Evolutionary conservation across 2,888 invertebrate genomes (phyloP).

Genomic region (Parthenolecanium corni): DNA sequence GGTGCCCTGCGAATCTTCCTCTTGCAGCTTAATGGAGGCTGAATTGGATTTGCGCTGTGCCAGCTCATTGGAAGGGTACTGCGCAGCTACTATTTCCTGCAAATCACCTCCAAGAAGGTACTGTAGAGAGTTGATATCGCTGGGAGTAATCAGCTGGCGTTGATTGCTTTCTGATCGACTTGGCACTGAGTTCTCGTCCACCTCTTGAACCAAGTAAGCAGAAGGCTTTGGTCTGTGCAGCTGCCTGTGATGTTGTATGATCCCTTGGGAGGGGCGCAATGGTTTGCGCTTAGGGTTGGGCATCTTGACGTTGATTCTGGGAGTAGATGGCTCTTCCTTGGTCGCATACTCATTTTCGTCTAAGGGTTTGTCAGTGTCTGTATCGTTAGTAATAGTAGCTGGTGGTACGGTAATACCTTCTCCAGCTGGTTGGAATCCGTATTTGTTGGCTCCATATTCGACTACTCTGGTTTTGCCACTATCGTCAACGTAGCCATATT

Average conservation of each 20-base stretch:
- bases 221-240: not conserved
- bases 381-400: constrained; percentile 42
- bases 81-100: not conserved
- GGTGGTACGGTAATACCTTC: constrained; percentile 69
- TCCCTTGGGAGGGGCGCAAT: not conserved
- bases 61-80: not conserved
- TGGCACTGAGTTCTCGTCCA: not conserved
- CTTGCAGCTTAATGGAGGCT: not conserved
- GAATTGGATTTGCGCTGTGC: not conserved
- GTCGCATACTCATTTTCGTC: too few relatives aligned
- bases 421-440: constrained; percentile 74
- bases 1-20: not conserved
- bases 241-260: not conserved
- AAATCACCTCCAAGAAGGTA: not conserved
- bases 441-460: constrained; percentile 79
- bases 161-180: not conserved
- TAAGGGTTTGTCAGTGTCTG: constrained; percentile 35
- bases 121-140: constrained; percentile 11
- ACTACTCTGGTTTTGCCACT: constrained; percentile 65
- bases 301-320: constrained; percentile 29
- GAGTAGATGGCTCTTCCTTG: constrained; percentile 31
- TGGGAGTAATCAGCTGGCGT: not conserved
- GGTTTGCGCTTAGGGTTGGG: constrained; percentile 31
- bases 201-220: not conserved
- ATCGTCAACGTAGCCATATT: constrained; percentile 81